Conservation (phyloP, 1,140 invertebrate genomes). For the Drosophila subpulchrella region DNA sequence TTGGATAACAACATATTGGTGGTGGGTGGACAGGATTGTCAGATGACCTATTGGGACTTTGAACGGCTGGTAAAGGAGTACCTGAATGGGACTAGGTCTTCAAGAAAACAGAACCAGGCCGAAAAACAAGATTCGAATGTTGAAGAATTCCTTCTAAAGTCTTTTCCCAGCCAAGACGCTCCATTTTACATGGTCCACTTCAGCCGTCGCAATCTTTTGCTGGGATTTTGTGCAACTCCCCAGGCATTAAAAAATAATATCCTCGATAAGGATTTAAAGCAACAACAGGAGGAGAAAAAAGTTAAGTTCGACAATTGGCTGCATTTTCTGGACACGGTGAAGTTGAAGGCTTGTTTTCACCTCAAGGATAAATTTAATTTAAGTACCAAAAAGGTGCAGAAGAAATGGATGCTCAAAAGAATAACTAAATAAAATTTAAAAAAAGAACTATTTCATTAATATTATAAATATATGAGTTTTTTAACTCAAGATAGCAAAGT, state of each 20-base stretch:
- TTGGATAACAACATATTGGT: conserved; percentile 53
- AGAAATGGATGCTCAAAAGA: not conserved
- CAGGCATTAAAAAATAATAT: too few species aligned
- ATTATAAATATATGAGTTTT: not conserved
- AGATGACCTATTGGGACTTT: conserved; percentile 58
- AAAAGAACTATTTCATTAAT: too few species aligned
- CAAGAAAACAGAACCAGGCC: not conserved
- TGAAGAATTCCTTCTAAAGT: conserved; percentile 17
- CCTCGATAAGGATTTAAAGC: not conserved
- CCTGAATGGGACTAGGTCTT: not conserved
- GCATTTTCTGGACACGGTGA: conserved; percentile 26
- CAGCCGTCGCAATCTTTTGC: conserved; percentile 43
- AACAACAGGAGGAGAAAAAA: not conserved
- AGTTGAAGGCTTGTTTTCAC: conserved; percentile 16
- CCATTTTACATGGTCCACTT: conserved; percentile 37
- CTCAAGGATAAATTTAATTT: not conserved
- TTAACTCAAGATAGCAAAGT: not conserved
- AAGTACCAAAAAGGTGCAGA: not conserved
- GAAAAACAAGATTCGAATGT: not conserved
- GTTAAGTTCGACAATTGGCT: conserved; percentile 19
- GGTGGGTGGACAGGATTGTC: conserved; percentile 47
- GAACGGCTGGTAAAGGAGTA: conserved; percentile 23
- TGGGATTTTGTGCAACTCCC: conserved; percentile 36
- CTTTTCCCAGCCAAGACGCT: conserved; percentile 23
- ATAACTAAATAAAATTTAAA: not conserved